These are phyloP conservation scores for Meriones unguiculatus DNA, from an alignment of 2,113 vertebrate species.

Conservation along the genomic window DNA sequence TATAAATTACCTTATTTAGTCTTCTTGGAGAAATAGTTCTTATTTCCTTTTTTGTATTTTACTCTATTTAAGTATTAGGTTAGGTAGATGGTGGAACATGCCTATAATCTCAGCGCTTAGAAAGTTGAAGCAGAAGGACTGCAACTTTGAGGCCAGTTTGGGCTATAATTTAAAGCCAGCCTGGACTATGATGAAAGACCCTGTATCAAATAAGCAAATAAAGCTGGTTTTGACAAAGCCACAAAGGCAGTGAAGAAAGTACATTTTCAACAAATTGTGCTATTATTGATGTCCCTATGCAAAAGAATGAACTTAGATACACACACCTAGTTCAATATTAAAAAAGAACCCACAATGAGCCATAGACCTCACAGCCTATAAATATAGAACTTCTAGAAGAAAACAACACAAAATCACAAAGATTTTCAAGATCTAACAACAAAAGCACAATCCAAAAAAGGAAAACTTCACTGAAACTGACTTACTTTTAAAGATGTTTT, in stretches of 20 bases:
- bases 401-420: neutral
- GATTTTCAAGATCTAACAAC: neutral
- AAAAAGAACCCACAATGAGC: neutral
- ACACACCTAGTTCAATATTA: neutral
- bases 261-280: constrained; percentile 29
- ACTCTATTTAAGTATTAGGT: neutral
- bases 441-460: neutral
- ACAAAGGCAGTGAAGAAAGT: constrained; percentile 21
- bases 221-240: neutral
- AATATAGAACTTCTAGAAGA: neutral
- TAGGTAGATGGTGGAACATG: neutral
- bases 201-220: neutral
- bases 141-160: neutral
- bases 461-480: neutral
- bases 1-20: neutral
- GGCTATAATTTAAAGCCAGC: neutral
- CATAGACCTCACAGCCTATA: constrained; percentile 2
- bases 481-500: constrained; percentile 2
- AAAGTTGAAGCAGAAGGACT: neutral
- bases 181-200: neutral
- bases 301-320: neutral
- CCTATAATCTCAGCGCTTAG: neutral
- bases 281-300: neutral
- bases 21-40: neutral
- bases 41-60: neutral